These are phyloP conservation scores for Limosa lapponica DNA, from an alignment of 2,797 vertebrate genomes.

Conservation along the genomic window DNA sequence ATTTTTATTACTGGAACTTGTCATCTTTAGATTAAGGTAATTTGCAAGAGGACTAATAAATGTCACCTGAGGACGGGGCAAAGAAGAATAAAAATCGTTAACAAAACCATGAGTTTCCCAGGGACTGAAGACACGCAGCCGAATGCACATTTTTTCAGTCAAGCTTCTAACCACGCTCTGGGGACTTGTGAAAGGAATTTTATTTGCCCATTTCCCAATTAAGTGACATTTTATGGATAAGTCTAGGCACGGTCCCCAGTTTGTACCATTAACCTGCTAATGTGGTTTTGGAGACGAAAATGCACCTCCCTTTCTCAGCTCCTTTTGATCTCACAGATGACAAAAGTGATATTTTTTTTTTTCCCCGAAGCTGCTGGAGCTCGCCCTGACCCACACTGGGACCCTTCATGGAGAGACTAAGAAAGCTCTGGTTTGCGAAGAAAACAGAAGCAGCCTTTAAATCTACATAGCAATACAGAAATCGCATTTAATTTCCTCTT, in stretches of 20 bases:
- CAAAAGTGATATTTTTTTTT: background rate
- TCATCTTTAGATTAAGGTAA: constrained; percentile 73
- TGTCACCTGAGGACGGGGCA: constrained; percentile 33
- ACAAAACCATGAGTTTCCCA: background rate
- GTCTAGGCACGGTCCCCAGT: background rate
- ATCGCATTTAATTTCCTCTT: background rate
- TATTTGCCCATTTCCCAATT: constrained; percentile 6
- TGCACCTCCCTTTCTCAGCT: background rate
- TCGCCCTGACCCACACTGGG: background rate
- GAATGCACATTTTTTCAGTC: background rate
- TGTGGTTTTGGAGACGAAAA: background rate
- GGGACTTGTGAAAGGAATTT: background rate
- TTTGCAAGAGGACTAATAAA: constrained; percentile 49
- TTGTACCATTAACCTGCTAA: background rate
- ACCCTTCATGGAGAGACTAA: background rate
- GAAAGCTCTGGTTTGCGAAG: background rate
- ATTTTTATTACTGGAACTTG: constrained; percentile 46
- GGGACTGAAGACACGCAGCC: background rate
- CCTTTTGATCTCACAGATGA: background rate
- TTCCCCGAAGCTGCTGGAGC: background rate
- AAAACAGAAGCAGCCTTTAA: constrained; percentile 15
- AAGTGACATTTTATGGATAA: constrained; percentile 23
- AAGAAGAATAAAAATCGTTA: background rate
- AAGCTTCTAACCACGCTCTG: background rate
- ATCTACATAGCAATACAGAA: background rate